Percentiles rank a stretch among this genome's conserved stretches.
Evolutionary conservation across 2,113 vertebrate species (phyloP).

Genomic region (Leucosticte australis): DNA sequence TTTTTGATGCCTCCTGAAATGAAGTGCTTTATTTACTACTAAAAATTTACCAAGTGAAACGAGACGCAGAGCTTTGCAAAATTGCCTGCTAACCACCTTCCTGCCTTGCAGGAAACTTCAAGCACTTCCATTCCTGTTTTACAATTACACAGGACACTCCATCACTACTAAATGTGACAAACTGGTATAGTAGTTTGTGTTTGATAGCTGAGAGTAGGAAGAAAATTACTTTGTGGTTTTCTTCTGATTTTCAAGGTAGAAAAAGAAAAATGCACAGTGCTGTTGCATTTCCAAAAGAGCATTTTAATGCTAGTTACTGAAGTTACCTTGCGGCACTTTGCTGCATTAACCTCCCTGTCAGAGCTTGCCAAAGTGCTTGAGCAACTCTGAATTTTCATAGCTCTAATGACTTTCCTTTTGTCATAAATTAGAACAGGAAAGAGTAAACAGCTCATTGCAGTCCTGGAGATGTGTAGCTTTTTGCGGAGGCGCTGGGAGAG

Average conservation of each 20-base stretch:
- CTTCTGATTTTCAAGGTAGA: neutral
- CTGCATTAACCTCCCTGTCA: neutral
- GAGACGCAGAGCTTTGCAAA: neutral
- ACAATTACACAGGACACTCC: neutral
- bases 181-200: neutral
- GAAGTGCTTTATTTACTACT: neutral
- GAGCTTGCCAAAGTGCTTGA: neutral
- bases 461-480: neutral
- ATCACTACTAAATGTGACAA: neutral
- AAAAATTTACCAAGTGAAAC: neutral
- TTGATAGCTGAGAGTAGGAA: neutral
- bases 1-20: neutral
- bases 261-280: neutral
- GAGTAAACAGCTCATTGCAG: neutral
- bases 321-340: neutral
- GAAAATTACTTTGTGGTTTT: neutral
- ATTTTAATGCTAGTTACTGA: neutral
- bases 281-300: neutral
- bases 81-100: conserved; percentile 18
- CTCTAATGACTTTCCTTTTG: conserved; percentile 23
- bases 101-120: conserved; percentile 41
- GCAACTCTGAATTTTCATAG: neutral
- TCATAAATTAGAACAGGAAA: neutral
- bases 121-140: conserved; percentile 23
- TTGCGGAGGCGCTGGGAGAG: neutral